Conservation (phyloP, 2,888 invertebrate species). For the Aphidius colemani region DNA sequence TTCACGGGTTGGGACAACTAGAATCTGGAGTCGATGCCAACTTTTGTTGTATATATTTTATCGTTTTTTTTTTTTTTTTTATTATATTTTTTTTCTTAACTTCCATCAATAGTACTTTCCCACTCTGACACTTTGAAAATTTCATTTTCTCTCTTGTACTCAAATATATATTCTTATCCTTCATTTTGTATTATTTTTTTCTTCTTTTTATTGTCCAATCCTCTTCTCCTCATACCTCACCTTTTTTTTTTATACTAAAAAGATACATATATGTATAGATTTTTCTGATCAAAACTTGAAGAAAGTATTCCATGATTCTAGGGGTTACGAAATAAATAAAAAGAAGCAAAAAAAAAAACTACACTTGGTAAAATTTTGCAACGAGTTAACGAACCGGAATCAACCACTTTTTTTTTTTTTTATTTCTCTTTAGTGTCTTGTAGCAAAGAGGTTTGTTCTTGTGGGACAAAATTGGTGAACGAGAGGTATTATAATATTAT, state of each 20-base stretch:
- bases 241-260: constrained; percentile 15
- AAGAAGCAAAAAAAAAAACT: neutral
- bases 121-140: constrained; percentile 28
- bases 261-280: constrained; percentile 13
- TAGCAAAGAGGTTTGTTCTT: neutral
- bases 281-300: constrained; percentile 11
- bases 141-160: constrained; percentile 18
- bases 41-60: constrained; percentile 36
- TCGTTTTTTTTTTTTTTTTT: constrained; percentile 1
- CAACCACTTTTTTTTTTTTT: constrained; percentile 3
- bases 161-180: constrained; percentile 20
- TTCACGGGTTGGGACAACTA: constrained; percentile 40
- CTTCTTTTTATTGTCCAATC: constrained; percentile 12
- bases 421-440: constrained; percentile 3
- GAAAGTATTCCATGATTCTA: constrained; percentile 2
- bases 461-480: neutral
- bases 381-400: constrained; percentile 17
- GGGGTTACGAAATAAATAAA: constrained; percentile 7
- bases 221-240: constrained; percentile 12
- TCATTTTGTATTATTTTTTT: constrained; percentile 14
- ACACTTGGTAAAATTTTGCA: constrained; percentile 3
- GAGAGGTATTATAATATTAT: constrained; percentile 12
- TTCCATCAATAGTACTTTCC: constrained; percentile 30
- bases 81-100: constrained; percentile 23
- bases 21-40: constrained; percentile 52